These are phyloP conservation scores for Clarias platycephalus DNA, from an alignment of 2,797 vertebrate genomes.

Conservation along the genomic window DNA sequence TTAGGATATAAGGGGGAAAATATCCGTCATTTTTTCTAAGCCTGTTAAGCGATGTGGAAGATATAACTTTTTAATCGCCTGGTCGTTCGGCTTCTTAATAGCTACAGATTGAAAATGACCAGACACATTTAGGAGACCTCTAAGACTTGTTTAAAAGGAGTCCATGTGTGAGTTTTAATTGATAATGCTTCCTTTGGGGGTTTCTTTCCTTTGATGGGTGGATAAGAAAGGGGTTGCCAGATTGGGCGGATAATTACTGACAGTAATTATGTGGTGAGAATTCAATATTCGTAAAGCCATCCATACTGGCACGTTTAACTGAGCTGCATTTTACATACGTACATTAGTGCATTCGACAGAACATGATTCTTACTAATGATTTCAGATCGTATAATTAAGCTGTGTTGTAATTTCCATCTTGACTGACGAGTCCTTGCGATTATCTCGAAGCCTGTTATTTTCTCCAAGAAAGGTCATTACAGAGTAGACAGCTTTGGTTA, in stretches of 20 bases:
- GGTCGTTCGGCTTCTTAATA: too few species aligned
- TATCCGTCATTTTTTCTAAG: too few species aligned
- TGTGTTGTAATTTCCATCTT: neutral
- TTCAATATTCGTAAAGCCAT: neutral
- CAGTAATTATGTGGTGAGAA: neutral
- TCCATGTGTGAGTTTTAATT: too few species aligned
- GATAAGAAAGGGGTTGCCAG: neutral
- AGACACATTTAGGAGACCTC: too few species aligned
- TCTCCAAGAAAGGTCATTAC: constrained; percentile 10
- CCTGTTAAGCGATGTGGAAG: too few species aligned
- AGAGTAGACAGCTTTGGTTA: neutral
- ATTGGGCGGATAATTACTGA: neutral
- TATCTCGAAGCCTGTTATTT: constrained; percentile 16
- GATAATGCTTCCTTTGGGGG: neutral
- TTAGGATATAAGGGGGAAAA: too few species aligned
- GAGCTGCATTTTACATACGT: neutral
- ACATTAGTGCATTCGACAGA: constrained; percentile 1
- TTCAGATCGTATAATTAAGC: constrained; percentile 15
- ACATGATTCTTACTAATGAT: neutral
- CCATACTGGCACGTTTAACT: neutral
- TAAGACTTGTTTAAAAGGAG: too few species aligned
- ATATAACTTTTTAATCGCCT: too few species aligned
- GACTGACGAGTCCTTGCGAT: neutral
- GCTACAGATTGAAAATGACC: too few species aligned
- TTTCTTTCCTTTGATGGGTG: neutral